Evolutionary conservation across 2,888 invertebrate species (phyloP).

Genomic region (Hemaris fuciformis): DNA sequence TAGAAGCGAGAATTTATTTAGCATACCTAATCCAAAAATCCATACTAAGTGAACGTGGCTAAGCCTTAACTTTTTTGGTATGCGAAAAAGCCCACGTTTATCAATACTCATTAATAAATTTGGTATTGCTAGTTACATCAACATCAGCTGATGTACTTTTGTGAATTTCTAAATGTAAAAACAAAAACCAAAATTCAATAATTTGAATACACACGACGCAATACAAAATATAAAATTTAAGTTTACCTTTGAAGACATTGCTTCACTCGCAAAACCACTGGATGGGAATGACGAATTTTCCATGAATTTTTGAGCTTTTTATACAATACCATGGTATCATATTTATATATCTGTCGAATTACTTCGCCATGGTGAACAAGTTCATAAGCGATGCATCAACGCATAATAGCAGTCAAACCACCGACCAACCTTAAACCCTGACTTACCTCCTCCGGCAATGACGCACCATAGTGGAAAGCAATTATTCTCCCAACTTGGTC

Average conservation of each 20-base stretch:
- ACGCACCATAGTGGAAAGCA: conserved; percentile 24
- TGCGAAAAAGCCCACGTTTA: too few species aligned
- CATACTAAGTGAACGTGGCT: too few species aligned
- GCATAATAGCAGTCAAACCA: conserved; percentile 40
- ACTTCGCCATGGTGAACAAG: conserved; percentile 35
- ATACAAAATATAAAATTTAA: background rate
- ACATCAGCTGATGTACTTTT: too few species aligned
- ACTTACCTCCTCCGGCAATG: conserved; percentile 41
- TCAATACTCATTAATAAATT: too few species aligned
- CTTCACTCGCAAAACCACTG: conserved; percentile 20
- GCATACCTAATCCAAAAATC: too few species aligned
- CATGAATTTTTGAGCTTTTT: conserved; percentile 40
- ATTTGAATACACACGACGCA: background rate
- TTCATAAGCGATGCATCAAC: conserved; percentile 32
- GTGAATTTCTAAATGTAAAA: background rate
- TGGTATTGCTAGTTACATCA: too few species aligned
- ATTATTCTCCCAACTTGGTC: conserved; percentile 28
- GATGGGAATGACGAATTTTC: conserved; percentile 42
- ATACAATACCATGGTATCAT: conserved; percentile 42
- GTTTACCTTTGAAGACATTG: conserved; percentile 47
- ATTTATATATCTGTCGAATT: conserved; percentile 23
- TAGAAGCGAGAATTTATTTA: too few species aligned
- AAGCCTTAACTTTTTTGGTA: too few species aligned
- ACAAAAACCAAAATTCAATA: background rate
- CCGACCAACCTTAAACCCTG: conserved; percentile 51